phyloP scores from a whole-genome alignment of 1,140 invertebrate genomes.

The Brachionus rotundiformis region DNA sequence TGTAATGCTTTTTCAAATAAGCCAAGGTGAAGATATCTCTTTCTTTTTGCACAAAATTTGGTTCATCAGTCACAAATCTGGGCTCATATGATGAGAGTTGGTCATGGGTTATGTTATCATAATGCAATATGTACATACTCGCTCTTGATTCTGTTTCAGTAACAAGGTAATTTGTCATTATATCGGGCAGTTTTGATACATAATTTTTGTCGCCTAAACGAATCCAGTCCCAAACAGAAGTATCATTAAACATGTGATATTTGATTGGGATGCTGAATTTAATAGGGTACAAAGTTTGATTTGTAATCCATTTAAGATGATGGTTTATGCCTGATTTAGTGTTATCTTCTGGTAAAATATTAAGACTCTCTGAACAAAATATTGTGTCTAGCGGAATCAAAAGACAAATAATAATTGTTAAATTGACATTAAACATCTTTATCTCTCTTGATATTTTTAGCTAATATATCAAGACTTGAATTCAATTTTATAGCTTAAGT shows the following conservation, averaged over 20 bases:
- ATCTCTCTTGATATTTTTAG: conserved; percentile 19
- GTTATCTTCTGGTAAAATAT: not conserved
- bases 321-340: not conserved
- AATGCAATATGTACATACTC: conserved; percentile 8
- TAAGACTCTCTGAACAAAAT: not conserved
- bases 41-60: conserved; percentile 1
- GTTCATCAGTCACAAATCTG: conserved; percentile 12
- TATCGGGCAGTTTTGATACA: conserved; percentile 26
- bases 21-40: conserved; percentile 22
- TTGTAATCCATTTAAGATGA: conserved; percentile 24
- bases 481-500: conserved; percentile 8
- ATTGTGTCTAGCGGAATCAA: not conserved
- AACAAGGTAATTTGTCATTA: conserved; percentile 5
- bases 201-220: not conserved
- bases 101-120: conserved; percentile 31
- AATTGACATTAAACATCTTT: not conserved
- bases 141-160: conserved; percentile 11
- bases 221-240: conserved; percentile 38
- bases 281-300: conserved; percentile 17
- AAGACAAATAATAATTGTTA: not conserved
- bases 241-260: not conserved
- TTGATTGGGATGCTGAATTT: conserved; percentile 20
- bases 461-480: not conserved
- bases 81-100: conserved; percentile 41
- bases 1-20: conserved; percentile 43